Percentiles rank a stretch among this genome's conserved stretches.
Evolutionary conservation across 2,888 invertebrate genomes (phyloP).

Genomic region (Brachycybe producta): DNA sequence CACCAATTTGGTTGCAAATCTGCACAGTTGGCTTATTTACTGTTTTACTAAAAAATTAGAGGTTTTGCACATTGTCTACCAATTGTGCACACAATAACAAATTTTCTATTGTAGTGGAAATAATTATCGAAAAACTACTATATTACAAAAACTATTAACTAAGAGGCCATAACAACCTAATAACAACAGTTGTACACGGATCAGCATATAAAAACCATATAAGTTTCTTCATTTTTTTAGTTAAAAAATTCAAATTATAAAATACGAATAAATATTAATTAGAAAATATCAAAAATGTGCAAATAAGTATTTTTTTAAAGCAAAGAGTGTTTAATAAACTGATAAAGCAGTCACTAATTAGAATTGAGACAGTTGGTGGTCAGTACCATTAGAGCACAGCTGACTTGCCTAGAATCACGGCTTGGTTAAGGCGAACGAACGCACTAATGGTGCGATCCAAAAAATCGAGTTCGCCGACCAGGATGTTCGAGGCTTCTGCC

Average conservation of each 20-base stretch:
- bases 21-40: too few species aligned
- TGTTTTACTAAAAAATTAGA: too few species aligned
- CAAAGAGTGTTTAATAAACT: too few species aligned
- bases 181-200: too few species aligned
- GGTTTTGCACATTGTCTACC: too few species aligned
- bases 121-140: too few species aligned
- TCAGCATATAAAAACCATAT: background rate
- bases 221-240: background rate
- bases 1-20: too few species aligned
- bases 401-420: conserved; percentile 55
- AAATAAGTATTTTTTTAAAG: background rate
- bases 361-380: background rate
- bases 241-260: background rate
- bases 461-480: conserved; percentile 94
- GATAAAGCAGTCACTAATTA: too few species aligned
- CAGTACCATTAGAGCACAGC: conserved; percentile 7
- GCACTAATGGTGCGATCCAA: conserved; percentile 83
- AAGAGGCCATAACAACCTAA: too few species aligned
- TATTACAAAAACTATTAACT: too few species aligned
- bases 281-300: background rate
- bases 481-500: conserved; percentile 91
- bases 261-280: background rate
- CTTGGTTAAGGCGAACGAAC: conserved; percentile 78
- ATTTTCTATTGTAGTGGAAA: too few species aligned
- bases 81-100: too few species aligned